Evolutionary conservation across 2,797 vertebrate genomes (phyloP).

Genomic region (Remorina albescens): DNA sequence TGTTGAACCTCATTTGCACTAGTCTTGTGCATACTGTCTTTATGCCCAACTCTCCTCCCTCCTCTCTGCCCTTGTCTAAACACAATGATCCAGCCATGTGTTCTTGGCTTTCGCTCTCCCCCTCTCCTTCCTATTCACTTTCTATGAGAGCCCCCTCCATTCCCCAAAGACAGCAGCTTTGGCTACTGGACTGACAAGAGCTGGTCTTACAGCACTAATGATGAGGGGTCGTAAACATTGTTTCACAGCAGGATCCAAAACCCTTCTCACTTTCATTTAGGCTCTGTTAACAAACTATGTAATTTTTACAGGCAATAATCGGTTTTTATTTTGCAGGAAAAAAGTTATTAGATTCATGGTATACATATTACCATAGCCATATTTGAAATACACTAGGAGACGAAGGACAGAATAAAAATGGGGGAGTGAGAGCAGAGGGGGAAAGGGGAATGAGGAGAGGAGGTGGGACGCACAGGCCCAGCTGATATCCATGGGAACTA

Average conservation of each 20-base stretch:
- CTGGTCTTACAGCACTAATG: conserved; percentile 25
- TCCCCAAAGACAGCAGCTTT: conserved; percentile 8
- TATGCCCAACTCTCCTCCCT: conserved; percentile 21
- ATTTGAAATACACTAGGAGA: conserved; percentile 13
- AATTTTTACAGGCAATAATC: conserved; percentile 12
- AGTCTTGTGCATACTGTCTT: neutral
- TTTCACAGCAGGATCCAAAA: conserved; percentile 20
- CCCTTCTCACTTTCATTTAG: conserved; percentile 15
- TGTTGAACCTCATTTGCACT: conserved; percentile 61
- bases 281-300: neutral
- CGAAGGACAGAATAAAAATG: neutral
- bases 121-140: conserved; percentile 22
- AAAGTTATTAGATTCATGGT: neutral
- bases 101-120: conserved; percentile 19
- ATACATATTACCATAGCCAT: neutral
- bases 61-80: conserved; percentile 41
- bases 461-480: conserved; percentile 42
- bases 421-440: neutral
- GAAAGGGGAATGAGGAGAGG: conserved; percentile 42
- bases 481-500: conserved; percentile 79
- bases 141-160: neutral
- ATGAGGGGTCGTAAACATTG: conserved; percentile 26
- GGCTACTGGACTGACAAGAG: conserved; percentile 3
- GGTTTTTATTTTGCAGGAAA: conserved; percentile 4
- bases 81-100: conserved; percentile 43